phyloP scores from a whole-genome alignment of 2,888 invertebrate species.

The Mystacides longicornis region DNA sequence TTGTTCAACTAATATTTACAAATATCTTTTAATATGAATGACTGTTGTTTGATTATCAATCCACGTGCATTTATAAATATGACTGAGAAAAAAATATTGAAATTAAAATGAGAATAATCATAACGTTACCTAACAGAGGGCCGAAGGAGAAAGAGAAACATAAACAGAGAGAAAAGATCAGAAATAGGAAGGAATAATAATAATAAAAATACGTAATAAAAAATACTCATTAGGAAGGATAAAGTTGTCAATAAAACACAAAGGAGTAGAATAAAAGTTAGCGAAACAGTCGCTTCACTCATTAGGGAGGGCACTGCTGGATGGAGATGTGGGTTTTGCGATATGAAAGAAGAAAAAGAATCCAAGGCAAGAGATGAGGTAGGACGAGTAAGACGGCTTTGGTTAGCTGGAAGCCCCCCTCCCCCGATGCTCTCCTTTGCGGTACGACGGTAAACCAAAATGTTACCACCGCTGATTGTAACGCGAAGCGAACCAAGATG shows the following conservation, averaged over 20 bases:
- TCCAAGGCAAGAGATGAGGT: conserved; percentile 7
- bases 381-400: neutral
- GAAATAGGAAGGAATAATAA: neutral
- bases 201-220: neutral
- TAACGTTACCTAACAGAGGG: neutral
- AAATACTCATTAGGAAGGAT: conserved; percentile 7
- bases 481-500: neutral
- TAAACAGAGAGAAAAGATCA: neutral
- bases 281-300: conserved; percentile 17
- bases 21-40: too few species aligned
- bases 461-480: neutral
- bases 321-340: neutral
- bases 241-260: conserved; percentile 8
- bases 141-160: neutral
- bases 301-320: conserved; percentile 11
- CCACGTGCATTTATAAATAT: neutral
- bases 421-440: neutral
- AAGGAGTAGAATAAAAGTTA: conserved; percentile 15
- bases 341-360: conserved; percentile 8
- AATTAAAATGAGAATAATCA: neutral
- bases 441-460: conserved; percentile 4
- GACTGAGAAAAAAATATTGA: neutral
- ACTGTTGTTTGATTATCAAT: neutral
- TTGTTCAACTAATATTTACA: too few species aligned
- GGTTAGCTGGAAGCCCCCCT: neutral